A percentile compares a stretch with the other conserved stretches of the same genome.
These are phyloP conservation scores for Acheta domesticus DNA, from an alignment of 2,888 invertebrate species.

Conservation along the genomic window DNA sequence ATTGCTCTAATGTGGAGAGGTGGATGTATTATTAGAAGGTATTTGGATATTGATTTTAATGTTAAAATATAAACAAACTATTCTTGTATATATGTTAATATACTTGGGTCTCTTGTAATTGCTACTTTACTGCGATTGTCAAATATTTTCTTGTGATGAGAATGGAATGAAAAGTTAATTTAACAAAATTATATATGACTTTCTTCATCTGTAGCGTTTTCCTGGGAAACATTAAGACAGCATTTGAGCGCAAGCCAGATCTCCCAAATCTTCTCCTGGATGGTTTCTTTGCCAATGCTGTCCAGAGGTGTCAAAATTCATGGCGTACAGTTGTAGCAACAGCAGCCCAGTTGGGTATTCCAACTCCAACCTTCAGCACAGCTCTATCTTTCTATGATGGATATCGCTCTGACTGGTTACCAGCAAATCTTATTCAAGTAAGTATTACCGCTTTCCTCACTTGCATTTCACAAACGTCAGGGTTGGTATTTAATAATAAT, in stretches of 20 bases:
- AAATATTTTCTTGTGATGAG: background rate
- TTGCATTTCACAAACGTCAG: no score
- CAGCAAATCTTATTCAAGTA: slow-evolving; percentile 93
- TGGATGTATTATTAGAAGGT: slow-evolving; percentile 96
- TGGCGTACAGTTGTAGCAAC: slow-evolving; percentile 80
- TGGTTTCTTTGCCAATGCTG: slow-evolving; percentile 85
- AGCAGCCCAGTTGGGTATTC: slow-evolving; percentile 75
- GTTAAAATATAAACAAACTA: background rate
- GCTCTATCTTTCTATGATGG: slow-evolving; percentile 98
- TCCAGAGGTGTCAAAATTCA: slow-evolving; percentile 74
- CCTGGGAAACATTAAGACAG: slow-evolving; percentile 86
- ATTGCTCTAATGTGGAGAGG: slow-evolving; percentile 99
- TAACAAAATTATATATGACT: background rate
- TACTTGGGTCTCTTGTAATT: no score
- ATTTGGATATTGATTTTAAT: background rate
- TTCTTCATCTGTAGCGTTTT: slow-evolving; percentile 59
- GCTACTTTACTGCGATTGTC: background rate
- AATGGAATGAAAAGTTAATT: background rate
- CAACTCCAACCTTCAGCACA: slow-evolving; percentile 87
- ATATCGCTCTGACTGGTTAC: slow-evolving; percentile 78
- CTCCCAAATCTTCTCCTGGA: slow-evolving; percentile 86
- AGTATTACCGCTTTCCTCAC: slow-evolving; percentile 22
- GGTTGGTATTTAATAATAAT: no score
- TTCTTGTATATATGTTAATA: no score
- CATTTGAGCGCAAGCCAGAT: slow-evolving; percentile 84